These are phyloP conservation scores for Rhea pennata DNA, from an alignment of 2,113 vertebrate species.

Conservation along the genomic window DNA sequence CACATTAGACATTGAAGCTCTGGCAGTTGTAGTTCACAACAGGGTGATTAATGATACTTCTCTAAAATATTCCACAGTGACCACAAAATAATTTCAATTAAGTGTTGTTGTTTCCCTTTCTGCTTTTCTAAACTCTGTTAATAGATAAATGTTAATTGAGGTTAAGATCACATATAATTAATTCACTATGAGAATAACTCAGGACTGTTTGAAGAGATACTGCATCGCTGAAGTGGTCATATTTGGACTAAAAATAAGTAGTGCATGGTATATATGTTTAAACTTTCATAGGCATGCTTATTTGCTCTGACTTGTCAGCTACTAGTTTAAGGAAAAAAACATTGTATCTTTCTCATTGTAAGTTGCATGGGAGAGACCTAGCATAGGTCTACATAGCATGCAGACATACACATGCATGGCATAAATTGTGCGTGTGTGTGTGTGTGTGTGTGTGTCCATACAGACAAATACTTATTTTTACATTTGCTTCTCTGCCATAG, in stretches of 20 bases:
- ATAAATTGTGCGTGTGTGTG: background rate
- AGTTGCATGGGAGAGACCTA: background rate
- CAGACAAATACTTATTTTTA: background rate
- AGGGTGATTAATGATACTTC: slow-evolving; percentile 36
- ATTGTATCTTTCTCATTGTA: background rate
- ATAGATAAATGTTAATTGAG: slow-evolving; percentile 27
- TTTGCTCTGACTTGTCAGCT: background rate
- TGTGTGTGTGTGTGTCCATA: background rate
- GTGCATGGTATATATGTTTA: background rate
- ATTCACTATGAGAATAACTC: background rate
- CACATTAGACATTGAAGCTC: background rate
- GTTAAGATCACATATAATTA: slow-evolving; percentile 44
- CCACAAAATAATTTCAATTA: slow-evolving; percentile 10
- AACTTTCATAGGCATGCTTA: background rate
- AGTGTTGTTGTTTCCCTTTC: background rate
- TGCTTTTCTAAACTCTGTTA: background rate
- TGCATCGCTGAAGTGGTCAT: background rate
- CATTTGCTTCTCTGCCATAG: background rate
- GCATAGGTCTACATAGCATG: too few species aligned
- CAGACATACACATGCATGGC: background rate
- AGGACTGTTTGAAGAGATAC: background rate
- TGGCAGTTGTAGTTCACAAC: background rate
- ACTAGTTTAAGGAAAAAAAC: background rate
- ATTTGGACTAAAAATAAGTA: background rate
- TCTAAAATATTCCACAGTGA: slow-evolving; percentile 5